Evolutionary conservation across 1,140 invertebrate species (phyloP).

Genomic region (Penaeus vannamei): DNA sequence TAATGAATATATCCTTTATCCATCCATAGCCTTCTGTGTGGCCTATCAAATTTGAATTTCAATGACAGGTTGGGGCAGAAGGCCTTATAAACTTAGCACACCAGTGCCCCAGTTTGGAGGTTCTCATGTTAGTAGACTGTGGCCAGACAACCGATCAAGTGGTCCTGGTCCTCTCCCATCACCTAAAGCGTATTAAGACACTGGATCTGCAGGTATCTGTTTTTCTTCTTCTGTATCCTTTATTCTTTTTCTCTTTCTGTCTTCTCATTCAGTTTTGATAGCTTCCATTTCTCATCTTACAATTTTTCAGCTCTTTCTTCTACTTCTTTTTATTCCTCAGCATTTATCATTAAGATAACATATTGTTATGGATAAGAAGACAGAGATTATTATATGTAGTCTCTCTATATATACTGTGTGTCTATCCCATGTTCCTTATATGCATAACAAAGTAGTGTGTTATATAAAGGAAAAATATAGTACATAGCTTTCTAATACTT

Average conservation of each 20-base stretch:
- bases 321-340: no score
- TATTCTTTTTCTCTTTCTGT: not conserved
- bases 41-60: conserved; percentile 4
- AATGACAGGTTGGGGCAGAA: conserved; percentile 75
- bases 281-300: not conserved
- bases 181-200: conserved; percentile 76
- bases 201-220: conserved; percentile 75
- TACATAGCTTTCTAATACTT: not conserved
- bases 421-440: not conserved
- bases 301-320: no score
- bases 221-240: not conserved
- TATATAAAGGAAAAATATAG: conserved; percentile 69
- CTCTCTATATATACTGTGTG: no score
- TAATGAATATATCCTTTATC: no score
- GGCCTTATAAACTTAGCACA: conserved; percentile 77
- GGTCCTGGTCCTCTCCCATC: conserved; percentile 76
- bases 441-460: no score
- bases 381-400: no score
- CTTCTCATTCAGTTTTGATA: not conserved
- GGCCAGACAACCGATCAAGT: conserved; percentile 79
- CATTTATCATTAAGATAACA: no score
- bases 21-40: not conserved
- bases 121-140: conserved; percentile 78
- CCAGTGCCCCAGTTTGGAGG: conserved; percentile 80
- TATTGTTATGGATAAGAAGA: no score